phyloP scores from a whole-genome alignment of 2,113 vertebrate species.

The Sphyrna mokarran region DNA sequence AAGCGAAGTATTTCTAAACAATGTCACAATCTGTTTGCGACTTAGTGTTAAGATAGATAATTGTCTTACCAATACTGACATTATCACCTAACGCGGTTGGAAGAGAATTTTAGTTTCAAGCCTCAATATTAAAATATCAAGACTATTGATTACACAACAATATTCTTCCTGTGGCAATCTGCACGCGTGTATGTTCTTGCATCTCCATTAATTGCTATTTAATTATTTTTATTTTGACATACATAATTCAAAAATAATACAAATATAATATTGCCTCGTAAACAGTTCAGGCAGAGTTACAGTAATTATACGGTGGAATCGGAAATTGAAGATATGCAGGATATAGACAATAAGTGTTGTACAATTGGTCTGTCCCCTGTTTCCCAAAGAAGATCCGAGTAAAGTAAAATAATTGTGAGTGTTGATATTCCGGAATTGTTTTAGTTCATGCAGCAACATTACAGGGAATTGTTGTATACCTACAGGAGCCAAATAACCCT shows the following conservation, averaged over 20 bases:
- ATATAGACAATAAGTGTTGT: background rate
- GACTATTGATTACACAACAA: background rate
- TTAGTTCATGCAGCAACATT: background rate
- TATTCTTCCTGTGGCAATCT: background rate
- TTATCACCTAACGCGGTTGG: background rate
- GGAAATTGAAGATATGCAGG: background rate
- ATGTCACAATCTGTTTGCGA: background rate
- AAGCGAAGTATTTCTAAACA: background rate
- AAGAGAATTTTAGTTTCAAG: background rate
- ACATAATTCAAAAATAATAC: constrained; percentile 31
- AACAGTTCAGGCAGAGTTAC: background rate
- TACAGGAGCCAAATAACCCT: background rate
- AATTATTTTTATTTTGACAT: constrained; percentile 29
- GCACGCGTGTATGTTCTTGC: no score
- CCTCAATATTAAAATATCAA: background rate
- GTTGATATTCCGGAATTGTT: constrained; percentile 13
- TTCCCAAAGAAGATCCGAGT: background rate
- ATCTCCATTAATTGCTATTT: background rate
- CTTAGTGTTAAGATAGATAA: background rate
- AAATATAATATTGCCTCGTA: background rate
- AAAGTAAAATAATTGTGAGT: background rate
- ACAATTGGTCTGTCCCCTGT: background rate
- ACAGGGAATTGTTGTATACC: background rate
- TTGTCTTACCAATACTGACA: background rate
- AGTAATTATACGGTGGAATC: constrained; percentile 17